Base-by-base conservation (phyloP, 2,797 vertebrate genomes). In the Echiichthys vipera region DNA sequence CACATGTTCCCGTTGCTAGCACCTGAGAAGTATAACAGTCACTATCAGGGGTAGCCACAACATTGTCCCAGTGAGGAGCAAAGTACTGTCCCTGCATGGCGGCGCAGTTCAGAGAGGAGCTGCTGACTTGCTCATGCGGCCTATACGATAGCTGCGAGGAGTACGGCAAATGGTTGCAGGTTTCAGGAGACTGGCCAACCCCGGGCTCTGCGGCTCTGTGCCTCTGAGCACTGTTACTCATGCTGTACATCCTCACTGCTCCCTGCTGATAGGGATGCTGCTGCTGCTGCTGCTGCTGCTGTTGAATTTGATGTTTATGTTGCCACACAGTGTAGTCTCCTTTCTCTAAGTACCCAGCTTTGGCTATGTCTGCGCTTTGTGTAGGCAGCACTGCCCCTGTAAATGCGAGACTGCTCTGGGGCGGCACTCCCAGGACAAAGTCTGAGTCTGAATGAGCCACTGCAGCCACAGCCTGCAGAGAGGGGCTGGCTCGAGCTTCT, bases 21-120 rank as follows among this genome's bases (percentile, higher is more conserved):
- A 97, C 97, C 10, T 94, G 94, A 0, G 97, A 94, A 80, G 96
- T 93, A 84, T 96, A 98, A 95, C 96, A 95, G 95, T 98, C 96
- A 10, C 95, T 96, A 87, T 95, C 95, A 15, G 96, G 96, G 4
- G 97, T 97, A 74, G 95, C 94, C 85, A 96, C 84, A 69, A 96
- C 84, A 36, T 95, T 93, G 92, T 98, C 98, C 97, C 97, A 99
- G 4, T 96, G 95, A 0, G 96, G 94, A 0, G 95, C 93, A 0
- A 96, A 97, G 91, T 96, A 97, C 72, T 95, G 97, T 53, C 96
- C 92, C 2, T 96, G 96, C 93, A 96, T 91, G 78, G 92, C 86
- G n/a, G 90, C 53, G 15, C 95, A 96, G 93, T 92, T 95, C 86
- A 97, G 92, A 13, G 96, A 95, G 0, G 96, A 96, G 7, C 93